phyloP scores from a whole-genome alignment of 2,797 vertebrate species.

The Melanotaenia pygmaea region DNA sequence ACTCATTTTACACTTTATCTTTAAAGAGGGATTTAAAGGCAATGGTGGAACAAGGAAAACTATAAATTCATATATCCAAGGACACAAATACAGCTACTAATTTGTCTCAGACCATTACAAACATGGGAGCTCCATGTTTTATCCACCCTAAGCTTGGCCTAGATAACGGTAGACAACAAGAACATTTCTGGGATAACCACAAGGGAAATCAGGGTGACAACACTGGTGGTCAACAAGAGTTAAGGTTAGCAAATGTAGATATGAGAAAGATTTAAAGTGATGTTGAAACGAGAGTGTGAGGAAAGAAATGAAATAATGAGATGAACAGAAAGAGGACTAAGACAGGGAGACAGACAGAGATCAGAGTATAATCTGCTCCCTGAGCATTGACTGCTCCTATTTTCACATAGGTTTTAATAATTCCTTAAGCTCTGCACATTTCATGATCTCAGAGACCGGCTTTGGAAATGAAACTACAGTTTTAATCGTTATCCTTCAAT shows the following conservation, averaged over 20 bases:
- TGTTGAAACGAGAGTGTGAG: neutral
- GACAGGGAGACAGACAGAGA: constrained; percentile 30
- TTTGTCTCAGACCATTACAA: constrained; percentile 18
- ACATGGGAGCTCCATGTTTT: constrained; percentile 8
- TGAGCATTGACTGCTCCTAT: constrained; percentile 60
- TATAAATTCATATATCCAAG: constrained; percentile 41
- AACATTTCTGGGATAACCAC: neutral
- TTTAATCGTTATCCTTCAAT: constrained; percentile 50
- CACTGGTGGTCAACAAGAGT: neutral
- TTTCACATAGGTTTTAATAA: constrained; percentile 65
- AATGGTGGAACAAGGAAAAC: constrained; percentile 29
- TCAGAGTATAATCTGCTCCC: constrained; percentile 63
- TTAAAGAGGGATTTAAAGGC: constrained; percentile 35
- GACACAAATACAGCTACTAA: constrained; percentile 15
- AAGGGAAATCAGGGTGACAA: neutral
- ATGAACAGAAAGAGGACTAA: constrained; percentile 24
- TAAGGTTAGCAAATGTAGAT: constrained; percentile 20
- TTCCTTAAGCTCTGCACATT: constrained; percentile 44
- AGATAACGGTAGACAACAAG: neutral
- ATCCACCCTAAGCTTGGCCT: neutral
- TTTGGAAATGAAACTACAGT: constrained; percentile 36
- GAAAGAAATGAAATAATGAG: constrained; percentile 24
- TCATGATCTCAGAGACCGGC: constrained; percentile 28
- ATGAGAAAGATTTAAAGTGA: constrained; percentile 21
- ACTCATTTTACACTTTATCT: constrained; percentile 44